Evolutionary conservation across 2,888 invertebrate species (phyloP).

Genomic region (Ochlodes sylvanus): DNA sequence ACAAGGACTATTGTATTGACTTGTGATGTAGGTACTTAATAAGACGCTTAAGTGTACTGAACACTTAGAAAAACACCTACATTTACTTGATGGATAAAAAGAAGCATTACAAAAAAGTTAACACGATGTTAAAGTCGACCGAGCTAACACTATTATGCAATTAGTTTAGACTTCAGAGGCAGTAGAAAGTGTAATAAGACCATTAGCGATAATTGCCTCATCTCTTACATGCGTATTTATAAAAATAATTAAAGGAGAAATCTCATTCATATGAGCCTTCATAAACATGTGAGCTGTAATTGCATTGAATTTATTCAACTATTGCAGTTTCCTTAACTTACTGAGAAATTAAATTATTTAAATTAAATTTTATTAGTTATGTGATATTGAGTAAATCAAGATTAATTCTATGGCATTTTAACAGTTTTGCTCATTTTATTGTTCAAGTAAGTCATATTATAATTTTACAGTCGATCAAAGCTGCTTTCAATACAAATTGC

Average conservation of each 20-base stretch:
- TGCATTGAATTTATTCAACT: not conserved
- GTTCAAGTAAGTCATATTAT: not conserved
- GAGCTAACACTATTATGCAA: slow-evolving; percentile 45
- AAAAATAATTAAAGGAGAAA: slow-evolving; percentile 8
- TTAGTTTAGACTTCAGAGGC: slow-evolving; percentile 11
- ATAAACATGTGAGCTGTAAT: not conserved
- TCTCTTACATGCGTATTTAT: slow-evolving; percentile 18
- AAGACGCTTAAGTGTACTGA: no score
- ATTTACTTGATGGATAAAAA: no score
- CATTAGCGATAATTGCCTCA: slow-evolving; percentile 48
- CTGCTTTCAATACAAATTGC: slow-evolving; percentile 49
- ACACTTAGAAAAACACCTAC: no score
- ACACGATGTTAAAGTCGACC: slow-evolving; percentile 15
- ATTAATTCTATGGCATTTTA: not conserved
- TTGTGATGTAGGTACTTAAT: no score
- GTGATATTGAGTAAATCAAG: no score
- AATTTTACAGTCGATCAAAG: slow-evolving; percentile 39
- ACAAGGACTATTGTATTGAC: no score
- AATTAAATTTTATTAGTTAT: no score
- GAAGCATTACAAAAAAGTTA: not conserved
- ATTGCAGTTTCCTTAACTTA: not conserved
- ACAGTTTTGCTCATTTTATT: not conserved
- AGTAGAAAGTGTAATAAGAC: slow-evolving; percentile 51
- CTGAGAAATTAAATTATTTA: no score
- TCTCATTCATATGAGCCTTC: slow-evolving; percentile 4